These are phyloP conservation scores for Stigmatopora nigra DNA, from an alignment of 2,113 vertebrate genomes.

Conservation along the genomic window DNA sequence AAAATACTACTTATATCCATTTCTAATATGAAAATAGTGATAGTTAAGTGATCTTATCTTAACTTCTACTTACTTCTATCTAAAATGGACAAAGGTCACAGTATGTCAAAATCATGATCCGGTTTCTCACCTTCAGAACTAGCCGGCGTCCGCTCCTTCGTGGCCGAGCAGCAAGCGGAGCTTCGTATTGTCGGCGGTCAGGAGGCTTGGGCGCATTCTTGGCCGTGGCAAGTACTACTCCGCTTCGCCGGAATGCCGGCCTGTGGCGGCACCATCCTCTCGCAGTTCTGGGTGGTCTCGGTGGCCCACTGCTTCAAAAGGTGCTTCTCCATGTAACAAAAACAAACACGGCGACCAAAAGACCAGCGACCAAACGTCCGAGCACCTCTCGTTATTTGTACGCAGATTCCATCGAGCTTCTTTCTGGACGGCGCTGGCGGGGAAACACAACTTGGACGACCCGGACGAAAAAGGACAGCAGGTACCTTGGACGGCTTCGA, in stretches of 20 bases:
- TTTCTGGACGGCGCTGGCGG: conserved; percentile 58
- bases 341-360: too few relatives aligned
- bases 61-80: too few relatives aligned
- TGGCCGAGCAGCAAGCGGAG: conserved; percentile 19
- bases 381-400: too few relatives aligned
- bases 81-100: neutral
- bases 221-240: conserved; percentile 69
- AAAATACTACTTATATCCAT: too few relatives aligned
- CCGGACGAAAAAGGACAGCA: conserved; percentile 44
- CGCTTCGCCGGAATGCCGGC: conserved; percentile 30
- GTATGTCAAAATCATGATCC: neutral
- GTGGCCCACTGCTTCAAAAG: conserved; percentile 65
- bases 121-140: conserved; percentile 25
- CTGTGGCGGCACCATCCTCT: conserved; percentile 63
- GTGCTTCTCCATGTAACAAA: conserved; percentile 18
- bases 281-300: conserved; percentile 52
- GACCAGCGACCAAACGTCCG: too few relatives aligned
- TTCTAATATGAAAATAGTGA: too few relatives aligned
- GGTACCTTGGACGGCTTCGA: conserved; percentile 18
- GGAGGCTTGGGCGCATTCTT: conserved; percentile 65
- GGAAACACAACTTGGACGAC: conserved; percentile 62
- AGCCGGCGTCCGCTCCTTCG: conserved; percentile 55
- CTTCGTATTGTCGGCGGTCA: conserved; percentile 61
- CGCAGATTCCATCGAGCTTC: conserved; percentile 48
- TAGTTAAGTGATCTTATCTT: too few relatives aligned